These are phyloP conservation scores for Prorops nasuta DNA, from an alignment of 1,140 invertebrate species.

Conservation along the genomic window DNA sequence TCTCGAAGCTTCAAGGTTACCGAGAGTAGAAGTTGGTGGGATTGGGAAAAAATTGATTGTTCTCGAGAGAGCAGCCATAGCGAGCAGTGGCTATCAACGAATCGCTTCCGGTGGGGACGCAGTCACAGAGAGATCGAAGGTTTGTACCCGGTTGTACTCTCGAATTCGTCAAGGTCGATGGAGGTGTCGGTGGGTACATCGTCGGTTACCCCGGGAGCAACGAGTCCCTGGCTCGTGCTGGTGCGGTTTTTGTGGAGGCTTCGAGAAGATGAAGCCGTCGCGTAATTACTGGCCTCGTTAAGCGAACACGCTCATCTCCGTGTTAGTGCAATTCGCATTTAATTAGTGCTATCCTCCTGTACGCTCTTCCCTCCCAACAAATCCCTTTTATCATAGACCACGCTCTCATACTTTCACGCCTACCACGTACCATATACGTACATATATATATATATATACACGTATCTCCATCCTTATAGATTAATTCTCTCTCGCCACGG, in stretches of 20 bases:
- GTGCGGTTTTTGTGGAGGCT: slow-evolving; percentile 45
- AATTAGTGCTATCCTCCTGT: slow-evolving; percentile 49
- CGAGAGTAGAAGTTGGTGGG: too few relatives aligned
- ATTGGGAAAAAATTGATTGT: too few relatives aligned
- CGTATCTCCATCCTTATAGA: too few relatives aligned
- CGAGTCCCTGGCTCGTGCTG: slow-evolving; percentile 22
- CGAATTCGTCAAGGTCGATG: too few relatives aligned
- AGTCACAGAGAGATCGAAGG: too few relatives aligned
- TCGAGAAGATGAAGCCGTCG: slow-evolving; percentile 53
- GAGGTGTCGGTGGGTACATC: too few relatives aligned
- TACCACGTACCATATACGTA: not conserved
- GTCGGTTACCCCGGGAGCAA: slow-evolving; percentile 37
- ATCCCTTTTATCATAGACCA: slow-evolving; percentile 29
- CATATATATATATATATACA: not conserved
- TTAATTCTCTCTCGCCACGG: too few relatives aligned
- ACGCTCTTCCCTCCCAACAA: slow-evolving; percentile 14
- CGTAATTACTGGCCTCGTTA: slow-evolving; percentile 56
- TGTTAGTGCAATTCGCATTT: slow-evolving; percentile 50
- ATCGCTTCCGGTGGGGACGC: too few relatives aligned
- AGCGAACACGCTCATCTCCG: slow-evolving; percentile 30
- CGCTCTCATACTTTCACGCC: slow-evolving; percentile 16
- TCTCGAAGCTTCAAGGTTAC: too few relatives aligned
- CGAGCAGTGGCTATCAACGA: too few relatives aligned
- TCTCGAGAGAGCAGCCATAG: too few relatives aligned
- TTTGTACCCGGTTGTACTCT: too few relatives aligned